Evolutionary conservation across 2,797 vertebrate genomes (phyloP).

Genomic region (Brotula barbata): DNA sequence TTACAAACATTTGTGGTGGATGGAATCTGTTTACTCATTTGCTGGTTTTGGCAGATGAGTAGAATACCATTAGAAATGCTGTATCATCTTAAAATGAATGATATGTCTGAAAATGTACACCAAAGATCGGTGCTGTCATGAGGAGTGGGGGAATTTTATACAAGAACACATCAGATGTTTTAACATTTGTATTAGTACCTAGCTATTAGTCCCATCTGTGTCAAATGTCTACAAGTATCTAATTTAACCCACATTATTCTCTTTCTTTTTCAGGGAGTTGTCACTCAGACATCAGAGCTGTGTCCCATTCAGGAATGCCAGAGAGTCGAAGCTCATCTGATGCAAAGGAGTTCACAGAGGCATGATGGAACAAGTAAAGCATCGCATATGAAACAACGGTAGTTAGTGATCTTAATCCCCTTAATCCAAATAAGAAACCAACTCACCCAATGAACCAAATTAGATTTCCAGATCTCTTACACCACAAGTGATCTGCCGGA

Average conservation of each 20-base stretch:
- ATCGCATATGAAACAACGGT: neutral
- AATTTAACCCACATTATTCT: neutral
- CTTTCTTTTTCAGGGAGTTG: slow-evolving; percentile 49
- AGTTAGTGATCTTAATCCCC: neutral
- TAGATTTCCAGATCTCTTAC: too few species aligned
- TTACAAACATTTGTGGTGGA: slow-evolving; percentile 11
- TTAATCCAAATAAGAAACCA: neutral
- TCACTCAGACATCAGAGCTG: slow-evolving; percentile 59
- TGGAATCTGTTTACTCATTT: neutral
- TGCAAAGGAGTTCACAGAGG: neutral
- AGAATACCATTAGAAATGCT: slow-evolving; percentile 2
- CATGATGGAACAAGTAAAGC: neutral
- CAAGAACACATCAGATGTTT: too few species aligned
- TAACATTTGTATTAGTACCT: too few species aligned
- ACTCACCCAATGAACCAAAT: neutral
- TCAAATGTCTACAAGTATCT: neutral
- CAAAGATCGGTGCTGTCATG: slow-evolving; percentile 2
- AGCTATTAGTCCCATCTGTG: too few species aligned
- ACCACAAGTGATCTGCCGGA: too few species aligned
- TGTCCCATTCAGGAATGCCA: slow-evolving; percentile 38
- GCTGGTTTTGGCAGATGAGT: slow-evolving; percentile 15
- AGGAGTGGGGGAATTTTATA: neutral
- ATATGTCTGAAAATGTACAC: slow-evolving; percentile 1
- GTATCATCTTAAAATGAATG: neutral
- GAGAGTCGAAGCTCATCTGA: slow-evolving; percentile 64